Conservation (phyloP, 2,888 invertebrate genomes). For the Brenthis daphne region DNA sequence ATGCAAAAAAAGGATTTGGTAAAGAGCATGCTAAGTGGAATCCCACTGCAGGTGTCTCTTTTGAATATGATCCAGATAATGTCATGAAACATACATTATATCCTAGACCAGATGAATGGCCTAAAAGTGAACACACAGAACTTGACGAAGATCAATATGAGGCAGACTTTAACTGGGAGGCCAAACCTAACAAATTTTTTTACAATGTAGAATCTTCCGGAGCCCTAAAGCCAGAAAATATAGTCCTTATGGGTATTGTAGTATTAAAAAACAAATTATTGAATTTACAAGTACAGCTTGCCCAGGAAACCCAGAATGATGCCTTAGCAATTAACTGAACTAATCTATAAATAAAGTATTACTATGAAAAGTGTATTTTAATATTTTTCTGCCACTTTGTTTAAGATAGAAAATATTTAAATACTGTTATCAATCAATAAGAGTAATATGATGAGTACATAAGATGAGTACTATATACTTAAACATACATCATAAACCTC, state of each 20-base stretch:
- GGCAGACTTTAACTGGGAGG: constrained; percentile 96
- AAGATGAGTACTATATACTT: too few species aligned
- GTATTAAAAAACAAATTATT: constrained; percentile 97
- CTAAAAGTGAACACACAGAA: constrained; percentile 98
- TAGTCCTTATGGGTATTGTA: constrained; percentile 96
- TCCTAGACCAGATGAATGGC: constrained; percentile 99
- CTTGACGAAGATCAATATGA: constrained; percentile 96
- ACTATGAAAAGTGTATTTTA: constrained; percentile 14
- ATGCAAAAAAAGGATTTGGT: constrained; percentile 98
- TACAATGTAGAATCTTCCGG: constrained; percentile 98
- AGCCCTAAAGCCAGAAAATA: constrained; percentile 96
- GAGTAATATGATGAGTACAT: too few species aligned
- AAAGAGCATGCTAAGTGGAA: constrained; percentile 99
- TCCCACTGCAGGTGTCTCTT: constrained; percentile 98
- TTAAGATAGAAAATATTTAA: background rate
- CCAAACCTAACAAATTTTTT: constrained; percentile 98
- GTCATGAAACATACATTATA: constrained; percentile 96
- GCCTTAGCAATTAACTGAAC: constrained; percentile 86
- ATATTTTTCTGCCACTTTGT: constrained; percentile 8
- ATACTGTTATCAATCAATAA: too few species aligned
- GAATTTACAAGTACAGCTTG: constrained; percentile 95
- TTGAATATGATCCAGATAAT: constrained; percentile 99
- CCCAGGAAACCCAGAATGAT: constrained; percentile 93
- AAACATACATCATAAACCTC: too few species aligned
- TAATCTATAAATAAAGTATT: constrained; percentile 27